phyloP scores from a whole-genome alignment of 2,888 invertebrate genomes.

The Trichogramma evanescens region DNA sequence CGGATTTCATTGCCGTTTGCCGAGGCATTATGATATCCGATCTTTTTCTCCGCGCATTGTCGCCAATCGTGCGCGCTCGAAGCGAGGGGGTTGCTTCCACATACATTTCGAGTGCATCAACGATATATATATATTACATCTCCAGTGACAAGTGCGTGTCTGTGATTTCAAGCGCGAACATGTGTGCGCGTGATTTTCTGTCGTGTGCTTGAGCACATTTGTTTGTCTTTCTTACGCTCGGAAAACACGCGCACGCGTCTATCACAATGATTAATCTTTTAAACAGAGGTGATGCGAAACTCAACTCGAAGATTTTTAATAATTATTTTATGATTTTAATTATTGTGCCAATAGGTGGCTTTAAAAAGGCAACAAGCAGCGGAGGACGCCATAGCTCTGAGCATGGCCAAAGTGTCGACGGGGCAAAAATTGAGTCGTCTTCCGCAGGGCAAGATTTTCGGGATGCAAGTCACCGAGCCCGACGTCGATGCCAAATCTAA shows the following conservation, averaged over 20 bases:
- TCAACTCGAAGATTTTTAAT: not conserved
- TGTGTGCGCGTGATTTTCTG: too few relatives aligned
- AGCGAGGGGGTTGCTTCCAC: too few relatives aligned
- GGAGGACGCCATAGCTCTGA: slow-evolving; percentile 91
- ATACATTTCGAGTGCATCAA: too few relatives aligned
- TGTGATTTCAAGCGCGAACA: too few relatives aligned
- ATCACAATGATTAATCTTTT: not conserved
- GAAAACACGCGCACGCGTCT: not conserved
- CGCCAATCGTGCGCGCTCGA: too few relatives aligned
- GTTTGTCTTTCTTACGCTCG: slow-evolving; percentile 26
- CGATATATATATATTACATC: too few relatives aligned
- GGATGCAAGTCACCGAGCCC: slow-evolving; percentile 76
- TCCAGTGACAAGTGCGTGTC: too few relatives aligned
- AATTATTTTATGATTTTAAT: slow-evolving; percentile 9
- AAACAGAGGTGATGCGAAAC: not conserved
- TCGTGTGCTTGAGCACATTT: not conserved
- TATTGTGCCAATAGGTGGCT: slow-evolving; percentile 63
- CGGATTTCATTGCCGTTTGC: slow-evolving; percentile 43
- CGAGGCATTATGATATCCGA: slow-evolving; percentile 42
- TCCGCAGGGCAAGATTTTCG: slow-evolving; percentile 87
- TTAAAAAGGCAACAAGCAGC: slow-evolving; percentile 94
- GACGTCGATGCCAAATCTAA: slow-evolving; percentile 44
- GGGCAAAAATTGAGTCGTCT: slow-evolving; percentile 64
- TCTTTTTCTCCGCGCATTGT: slow-evolving; percentile 21
- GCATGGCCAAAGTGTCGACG: slow-evolving; percentile 77